Evolutionary conservation across 2,113 vertebrate species (phyloP), one percentile per base, ranked within the genome.

Genomic region (Varanus salvator): DNA sequence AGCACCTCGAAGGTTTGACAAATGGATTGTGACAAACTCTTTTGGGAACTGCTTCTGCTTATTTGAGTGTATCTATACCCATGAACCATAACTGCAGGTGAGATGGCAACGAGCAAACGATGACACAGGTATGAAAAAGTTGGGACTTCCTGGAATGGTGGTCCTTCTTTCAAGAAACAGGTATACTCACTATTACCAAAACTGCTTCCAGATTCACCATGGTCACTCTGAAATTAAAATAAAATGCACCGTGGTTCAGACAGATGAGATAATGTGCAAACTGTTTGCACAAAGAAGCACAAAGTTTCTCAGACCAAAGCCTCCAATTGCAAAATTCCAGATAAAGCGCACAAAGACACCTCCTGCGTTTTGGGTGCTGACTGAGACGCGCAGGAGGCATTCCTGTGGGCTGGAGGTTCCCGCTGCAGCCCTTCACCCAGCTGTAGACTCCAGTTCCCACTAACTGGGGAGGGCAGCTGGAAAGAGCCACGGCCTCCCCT

Each of bases 191-290:
- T 93, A 0, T 69, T 97, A 29, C 92, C 95, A 88, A 96, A 95
- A 88, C 90, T 94, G 72, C 94, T 94, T 92, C 96, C 97, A 78
- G 96, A 72, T 64, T 92, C 97, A 6, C 57, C 90, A 29, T 93
- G 95, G 91, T 97, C 97, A 60, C 86, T 93, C 97, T 97, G 85
- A 91, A 96, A 96, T 91, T 75, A 92, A 87, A 84, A 75, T 93
- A 84, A 34, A 94, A 23, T 91, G 1, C 91, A 52, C 90, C 50
- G 8, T 15, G n/a, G 15, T 57, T 74, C 50, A 83, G 23, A 60
- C 4, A 82, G 15, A 15, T 23, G n/a, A 69, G 27, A 71, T 54
- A 54, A 38, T 9, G 17, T 21, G 31, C 6, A 21, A 8, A 52
- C n/a, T 19, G 12, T 29, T 34, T 15, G 38, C 38, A 44, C 1